These are phyloP conservation scores for Nesidiocoris tenuis DNA, from an alignment of 2,888 invertebrate species.

Conservation along the genomic window DNA sequence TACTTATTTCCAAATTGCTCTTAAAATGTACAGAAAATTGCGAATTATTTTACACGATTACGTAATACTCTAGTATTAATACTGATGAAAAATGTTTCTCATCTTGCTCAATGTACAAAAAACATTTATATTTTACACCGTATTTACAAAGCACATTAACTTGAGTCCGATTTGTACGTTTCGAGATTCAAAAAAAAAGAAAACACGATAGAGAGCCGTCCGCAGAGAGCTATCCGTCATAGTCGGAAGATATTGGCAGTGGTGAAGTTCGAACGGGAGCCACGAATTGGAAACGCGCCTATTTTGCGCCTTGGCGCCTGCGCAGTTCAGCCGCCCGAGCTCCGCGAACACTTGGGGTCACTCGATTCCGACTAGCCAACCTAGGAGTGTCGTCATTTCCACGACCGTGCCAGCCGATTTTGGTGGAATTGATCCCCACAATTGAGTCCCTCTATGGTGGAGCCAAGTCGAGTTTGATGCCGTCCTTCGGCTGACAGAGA, in stretches of 20 bases:
- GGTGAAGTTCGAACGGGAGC: too few relatives aligned
- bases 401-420: too few relatives aligned
- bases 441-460: conserved; percentile 48
- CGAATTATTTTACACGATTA: neutral
- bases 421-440: neutral
- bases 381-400: neutral
- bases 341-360: too few relatives aligned
- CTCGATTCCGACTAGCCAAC: neutral
- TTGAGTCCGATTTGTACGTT: neutral
- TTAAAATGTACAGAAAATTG: neutral
- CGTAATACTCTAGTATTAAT: conserved; percentile 20
- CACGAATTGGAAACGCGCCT: too few relatives aligned
- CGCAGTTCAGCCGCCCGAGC: too few relatives aligned
- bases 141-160: neutral
- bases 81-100: conserved; percentile 33
- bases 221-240: conserved; percentile 35
- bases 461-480: conserved; percentile 51
- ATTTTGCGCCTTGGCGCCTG: neutral
- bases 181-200: neutral
- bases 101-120: neutral
- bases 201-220: too few relatives aligned
- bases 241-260: neutral
- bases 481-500: conserved; percentile 57
- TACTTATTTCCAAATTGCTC: neutral
- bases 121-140: neutral